These are phyloP conservation scores for Pterostichus niger DNA, from an alignment of 2,888 invertebrate genomes.

Conservation along the genomic window DNA sequence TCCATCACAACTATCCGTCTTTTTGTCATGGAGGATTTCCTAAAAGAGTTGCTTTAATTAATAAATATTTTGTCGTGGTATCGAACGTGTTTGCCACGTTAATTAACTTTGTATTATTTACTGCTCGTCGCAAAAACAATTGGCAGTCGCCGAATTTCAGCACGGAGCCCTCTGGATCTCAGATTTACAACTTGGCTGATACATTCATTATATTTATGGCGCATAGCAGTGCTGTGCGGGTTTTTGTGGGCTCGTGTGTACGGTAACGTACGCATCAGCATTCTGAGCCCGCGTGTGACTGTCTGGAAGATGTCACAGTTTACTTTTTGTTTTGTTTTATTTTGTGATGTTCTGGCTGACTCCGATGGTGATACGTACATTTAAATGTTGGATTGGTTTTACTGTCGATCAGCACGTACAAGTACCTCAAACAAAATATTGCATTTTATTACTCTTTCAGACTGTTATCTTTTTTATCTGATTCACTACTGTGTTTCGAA, in stretches of 20 bases:
- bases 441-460: conserved; percentile 28
- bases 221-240: conserved; percentile 37
- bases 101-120: conserved; percentile 59
- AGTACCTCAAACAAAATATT: not conserved
- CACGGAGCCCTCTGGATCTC: conserved; percentile 47
- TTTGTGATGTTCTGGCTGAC: conserved; percentile 12
- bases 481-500: too few relatives aligned
- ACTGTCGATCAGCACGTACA: conserved; percentile 4
- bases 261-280: conserved; percentile 64
- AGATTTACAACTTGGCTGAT: conserved; percentile 65
- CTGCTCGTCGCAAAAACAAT: conserved; percentile 20
- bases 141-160: conserved; percentile 59
- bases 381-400: conserved; percentile 54
- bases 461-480: too few relatives aligned
- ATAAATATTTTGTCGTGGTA: conserved; percentile 63
- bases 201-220: conserved; percentile 66
- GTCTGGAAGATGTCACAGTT: conserved; percentile 61
- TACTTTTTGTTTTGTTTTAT: conserved; percentile 32
- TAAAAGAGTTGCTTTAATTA: conserved; percentile 65
- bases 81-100: conserved; percentile 56
- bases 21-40: conserved; percentile 39
- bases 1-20: not conserved
- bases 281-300: conserved; percentile 56
- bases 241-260: conserved; percentile 47
- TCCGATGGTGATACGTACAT: conserved; percentile 8